Evolutionary conservation across 2,797 vertebrate species (phyloP).

Genomic region (Rhadinocentrus ornatus): DNA sequence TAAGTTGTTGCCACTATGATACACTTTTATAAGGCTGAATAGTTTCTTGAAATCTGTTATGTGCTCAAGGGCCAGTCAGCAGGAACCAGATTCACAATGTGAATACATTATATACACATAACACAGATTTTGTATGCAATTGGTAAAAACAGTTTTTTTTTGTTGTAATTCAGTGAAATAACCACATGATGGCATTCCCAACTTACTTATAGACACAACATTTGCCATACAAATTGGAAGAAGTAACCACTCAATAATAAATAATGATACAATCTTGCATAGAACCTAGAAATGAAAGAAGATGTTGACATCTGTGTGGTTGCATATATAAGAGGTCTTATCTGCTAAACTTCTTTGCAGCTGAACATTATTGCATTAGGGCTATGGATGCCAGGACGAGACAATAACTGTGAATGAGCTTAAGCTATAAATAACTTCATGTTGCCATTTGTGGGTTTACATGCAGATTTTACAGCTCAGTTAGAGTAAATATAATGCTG

Average conservation of each 20-base stretch:
- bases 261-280: neutral
- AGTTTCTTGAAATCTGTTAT: neutral
- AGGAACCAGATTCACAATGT: neutral
- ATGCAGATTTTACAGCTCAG: neutral
- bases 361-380: slow-evolving; percentile 8
- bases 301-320: neutral
- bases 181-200: slow-evolving; percentile 59
- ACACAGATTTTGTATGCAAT: slow-evolving; percentile 7
- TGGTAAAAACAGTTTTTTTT: neutral
- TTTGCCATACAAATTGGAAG: neutral
- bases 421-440: neutral
- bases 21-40: neutral
- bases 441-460: slow-evolving; percentile 3
- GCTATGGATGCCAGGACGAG: neutral
- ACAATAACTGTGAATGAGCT: slow-evolving; percentile 7
- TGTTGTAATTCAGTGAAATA: slow-evolving; percentile 26
- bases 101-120: neutral
- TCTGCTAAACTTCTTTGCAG: neutral
- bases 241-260: neutral
- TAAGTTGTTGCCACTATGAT: neutral
- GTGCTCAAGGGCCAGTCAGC: neutral
- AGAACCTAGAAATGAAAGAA: slow-evolving; percentile 7
- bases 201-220: neutral
- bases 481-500: slow-evolving; percentile 7
- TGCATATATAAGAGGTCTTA: neutral